Base-by-base conservation (phyloP, 2,888 invertebrate species). In the Parelbella ahira region DNA sequence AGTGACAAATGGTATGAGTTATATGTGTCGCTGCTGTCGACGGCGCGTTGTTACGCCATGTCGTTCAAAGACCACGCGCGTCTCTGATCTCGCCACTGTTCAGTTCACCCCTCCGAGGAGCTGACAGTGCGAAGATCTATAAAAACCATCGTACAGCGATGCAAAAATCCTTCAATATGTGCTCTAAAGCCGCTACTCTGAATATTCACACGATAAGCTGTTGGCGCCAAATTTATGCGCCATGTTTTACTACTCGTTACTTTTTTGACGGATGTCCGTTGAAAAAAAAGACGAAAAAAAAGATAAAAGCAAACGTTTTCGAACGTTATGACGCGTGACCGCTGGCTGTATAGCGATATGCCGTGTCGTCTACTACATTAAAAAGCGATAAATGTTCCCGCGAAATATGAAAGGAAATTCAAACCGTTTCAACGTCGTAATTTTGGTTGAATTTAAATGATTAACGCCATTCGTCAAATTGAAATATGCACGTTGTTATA, bases 1-100 rank as follows among this genome's bases (percentile, higher is more conserved):
- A 84, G 77, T 87, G 86, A 87, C 86, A 84, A 83, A 87, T 84
- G 86, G 71, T 74, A 68, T 73, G 75, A 76, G 69, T 72, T 75
- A 73, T 71, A 65, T 54, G 54, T 60, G 56, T 51, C 50, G 49
- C 45, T 48, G 53, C 50, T 58, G 50, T 69, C 28, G 70, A 69
- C 62, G 64, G 49, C 59, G 59, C 32, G 48, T 50, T 63, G 73
- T 71, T 63, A 60, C 65, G 63, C 62, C 56, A 56, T 72, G 69
- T 70, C 54, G 65, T 60, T 74, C 73, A 72, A 70, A 75, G 70
- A 47, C 54, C 42, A 50, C 32, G 13, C 53, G 49, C 49, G 46
- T 41, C 47, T 50, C 68, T 80, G 83, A 83, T 82, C 78, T 82
- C 58, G 62, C 44, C 57, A 68, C 60, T 65, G 66, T 68, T 63